Percentiles rank a stretch among this genome's conserved stretches.
These are phyloP conservation scores for Bostrychus sinensis DNA, from an alignment of 2,113 vertebrate genomes.

Conservation along the genomic window DNA sequence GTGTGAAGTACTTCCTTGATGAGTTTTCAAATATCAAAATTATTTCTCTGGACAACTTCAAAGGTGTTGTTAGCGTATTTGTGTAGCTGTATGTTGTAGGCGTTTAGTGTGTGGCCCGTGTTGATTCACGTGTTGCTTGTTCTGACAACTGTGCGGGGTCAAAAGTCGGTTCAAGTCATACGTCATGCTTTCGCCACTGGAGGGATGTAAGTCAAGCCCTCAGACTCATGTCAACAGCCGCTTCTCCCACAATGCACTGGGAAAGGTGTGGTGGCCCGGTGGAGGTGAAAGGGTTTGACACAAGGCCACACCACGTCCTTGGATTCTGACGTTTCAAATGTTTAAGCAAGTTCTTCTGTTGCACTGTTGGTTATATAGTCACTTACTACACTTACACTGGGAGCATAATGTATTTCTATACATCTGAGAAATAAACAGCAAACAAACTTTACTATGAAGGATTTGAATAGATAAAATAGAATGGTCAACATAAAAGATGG, in stretches of 20 bases:
- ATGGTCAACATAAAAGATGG: too few species aligned
- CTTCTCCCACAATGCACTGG: slow-evolving; percentile 5
- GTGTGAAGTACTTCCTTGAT: too few species aligned
- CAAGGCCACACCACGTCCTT: slow-evolving; percentile 19
- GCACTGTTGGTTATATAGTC: too few species aligned
- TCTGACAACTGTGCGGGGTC: slow-evolving; percentile 24
- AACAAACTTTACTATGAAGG: too few species aligned
- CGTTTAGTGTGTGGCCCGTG: slow-evolving; percentile 1
- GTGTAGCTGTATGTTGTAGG: background rate
- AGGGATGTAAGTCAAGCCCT: slow-evolving; percentile 15
- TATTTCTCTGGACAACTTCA: background rate
- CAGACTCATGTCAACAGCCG: slow-evolving; percentile 1
- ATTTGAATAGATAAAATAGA: too few species aligned
- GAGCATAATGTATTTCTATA: too few species aligned
- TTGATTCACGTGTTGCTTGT: background rate
- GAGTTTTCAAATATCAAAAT: background rate
- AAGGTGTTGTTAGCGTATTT: background rate
- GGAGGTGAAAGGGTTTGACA: slow-evolving; percentile 33
- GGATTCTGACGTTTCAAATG: slow-evolving; percentile 16
- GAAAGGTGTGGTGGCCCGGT: slow-evolving; percentile 11
- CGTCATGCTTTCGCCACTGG: slow-evolving; percentile 27
- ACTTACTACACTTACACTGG: too few species aligned
- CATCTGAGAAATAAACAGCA: too few species aligned
- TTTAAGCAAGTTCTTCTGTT: background rate
- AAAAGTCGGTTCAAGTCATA: slow-evolving; percentile 12